These are phyloP conservation scores for Argynnis bischoffii DNA, from an alignment of 2,888 invertebrate species.

Conservation along the genomic window DNA sequence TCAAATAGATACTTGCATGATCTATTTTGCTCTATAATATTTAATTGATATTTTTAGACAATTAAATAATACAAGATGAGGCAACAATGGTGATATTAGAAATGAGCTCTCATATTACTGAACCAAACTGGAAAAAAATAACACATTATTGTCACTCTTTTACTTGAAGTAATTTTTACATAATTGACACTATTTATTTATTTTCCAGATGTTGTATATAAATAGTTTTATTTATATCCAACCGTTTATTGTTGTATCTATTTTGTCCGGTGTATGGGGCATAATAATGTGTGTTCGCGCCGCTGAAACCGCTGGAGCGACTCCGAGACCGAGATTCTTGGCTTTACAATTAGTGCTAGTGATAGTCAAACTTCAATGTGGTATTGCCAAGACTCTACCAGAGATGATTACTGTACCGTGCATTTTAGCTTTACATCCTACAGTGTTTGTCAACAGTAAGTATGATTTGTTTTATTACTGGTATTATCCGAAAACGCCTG, in stretches of 20 bases:
- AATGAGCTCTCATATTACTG: too few relatives aligned
- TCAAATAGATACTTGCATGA: too few relatives aligned
- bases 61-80: too few relatives aligned
- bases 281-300: slow-evolving; percentile 84
- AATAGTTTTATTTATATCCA: slow-evolving; percentile 84
- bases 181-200: not conserved
- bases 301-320: slow-evolving; percentile 66
- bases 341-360: slow-evolving; percentile 85
- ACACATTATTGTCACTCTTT: too few relatives aligned
- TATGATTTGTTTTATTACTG: slow-evolving; percentile 32
- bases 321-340: slow-evolving; percentile 75
- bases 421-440: slow-evolving; percentile 84
- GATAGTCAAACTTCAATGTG: slow-evolving; percentile 86
- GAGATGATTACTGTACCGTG: slow-evolving; percentile 83
- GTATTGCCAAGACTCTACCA: slow-evolving; percentile 81
- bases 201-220: slow-evolving; percentile 80
- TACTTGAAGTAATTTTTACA: too few relatives aligned
- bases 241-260: slow-evolving; percentile 84
- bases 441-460: slow-evolving; percentile 86
- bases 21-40: too few relatives aligned
- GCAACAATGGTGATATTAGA: too few relatives aligned
- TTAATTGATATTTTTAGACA: too few relatives aligned
- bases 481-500: not conserved
- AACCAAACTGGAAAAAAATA: too few relatives aligned
- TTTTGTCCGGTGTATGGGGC: slow-evolving; percentile 86